Evolutionary conservation across 2,797 vertebrate genomes (phyloP), one percentile per base, ranked within the genome.

Genomic region (Mycteria americana): DNA sequence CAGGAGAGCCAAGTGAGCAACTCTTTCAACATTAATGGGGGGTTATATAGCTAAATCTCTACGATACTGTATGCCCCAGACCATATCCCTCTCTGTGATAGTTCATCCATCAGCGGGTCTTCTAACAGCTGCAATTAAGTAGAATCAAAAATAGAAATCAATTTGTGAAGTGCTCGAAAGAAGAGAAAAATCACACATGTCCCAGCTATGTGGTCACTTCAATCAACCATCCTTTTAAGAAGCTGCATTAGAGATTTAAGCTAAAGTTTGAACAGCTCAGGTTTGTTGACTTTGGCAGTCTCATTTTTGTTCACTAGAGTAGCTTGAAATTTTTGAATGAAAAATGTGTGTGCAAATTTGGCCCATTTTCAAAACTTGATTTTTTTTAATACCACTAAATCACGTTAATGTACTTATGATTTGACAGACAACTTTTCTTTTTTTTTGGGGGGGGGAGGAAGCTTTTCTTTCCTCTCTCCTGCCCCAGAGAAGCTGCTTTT

Each of bases 101-200:
- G 65, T 69, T 94, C 80, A 86, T 81, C 68, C 59, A 77, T n/a
- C 93, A 93, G 27, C 53, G 4, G 56, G 43, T 75, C 78, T 84
- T 69, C 85, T 93, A 88, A 78, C 68, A 78, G 59, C 19, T 86
- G 18, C 39, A 95, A 77, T 60, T 91, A 88, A 91, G 50, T 63
- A 77, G 62, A 85, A 88, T 54, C 63, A 84, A 82, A 87, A 93
- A 17, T 54, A 91, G 53, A 92, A 95, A 92, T 91, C 77, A 85
- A 67, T 72, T 92, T 88, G 33, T 79, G 33, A 91, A 91, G 50
- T 59, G 22, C 31, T 77, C 0, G 0, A 79, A 85, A 83, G 37
- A 86, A 82, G 31, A 57, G 76, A 91, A 89, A 83, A 57, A 37
- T 68, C 33, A 53, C 67, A 73, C 6, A 25, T 51, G 4, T 57